Conservation (phyloP, 2,888 invertebrate species). For the Eilema depressum region DNA sequence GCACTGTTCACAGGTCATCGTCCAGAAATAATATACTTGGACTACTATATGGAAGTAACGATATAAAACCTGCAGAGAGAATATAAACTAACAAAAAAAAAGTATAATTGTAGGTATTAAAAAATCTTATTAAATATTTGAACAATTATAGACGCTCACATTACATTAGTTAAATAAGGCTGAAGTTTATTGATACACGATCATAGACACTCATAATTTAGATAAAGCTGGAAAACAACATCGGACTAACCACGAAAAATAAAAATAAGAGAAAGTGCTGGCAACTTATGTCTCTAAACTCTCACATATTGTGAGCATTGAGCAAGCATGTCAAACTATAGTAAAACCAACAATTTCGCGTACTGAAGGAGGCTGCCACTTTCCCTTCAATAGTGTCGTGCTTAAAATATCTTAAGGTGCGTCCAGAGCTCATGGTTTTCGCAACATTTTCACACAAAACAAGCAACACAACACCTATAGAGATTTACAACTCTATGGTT, state of each 20-base stretch:
- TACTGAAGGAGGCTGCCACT: too few relatives aligned
- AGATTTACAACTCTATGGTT: too few relatives aligned
- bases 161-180: constrained; percentile 37
- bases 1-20: not conserved
- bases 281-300: not conserved
- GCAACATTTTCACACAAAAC: too few relatives aligned
- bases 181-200: constrained; percentile 24
- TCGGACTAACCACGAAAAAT: not conserved
- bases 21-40: not conserved
- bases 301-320: not conserved
- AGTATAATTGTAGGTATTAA: constrained; percentile 9
- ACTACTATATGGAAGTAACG: not conserved
- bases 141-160: constrained; percentile 25
- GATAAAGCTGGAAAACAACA: not conserved
- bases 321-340: not conserved
- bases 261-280: not conserved
- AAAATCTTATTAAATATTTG: constrained; percentile 21
- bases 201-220: not conserved
- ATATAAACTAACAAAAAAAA: not conserved
- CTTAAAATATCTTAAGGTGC: too few relatives aligned
- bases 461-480: too few relatives aligned
- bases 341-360: too few relatives aligned
- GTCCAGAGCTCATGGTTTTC: too few relatives aligned
- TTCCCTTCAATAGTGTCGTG: too few relatives aligned
- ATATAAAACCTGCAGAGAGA: not conserved